These are phyloP conservation scores for Numenius arquata DNA, from an alignment of 2,113 vertebrate genomes.

Conservation along the genomic window DNA sequence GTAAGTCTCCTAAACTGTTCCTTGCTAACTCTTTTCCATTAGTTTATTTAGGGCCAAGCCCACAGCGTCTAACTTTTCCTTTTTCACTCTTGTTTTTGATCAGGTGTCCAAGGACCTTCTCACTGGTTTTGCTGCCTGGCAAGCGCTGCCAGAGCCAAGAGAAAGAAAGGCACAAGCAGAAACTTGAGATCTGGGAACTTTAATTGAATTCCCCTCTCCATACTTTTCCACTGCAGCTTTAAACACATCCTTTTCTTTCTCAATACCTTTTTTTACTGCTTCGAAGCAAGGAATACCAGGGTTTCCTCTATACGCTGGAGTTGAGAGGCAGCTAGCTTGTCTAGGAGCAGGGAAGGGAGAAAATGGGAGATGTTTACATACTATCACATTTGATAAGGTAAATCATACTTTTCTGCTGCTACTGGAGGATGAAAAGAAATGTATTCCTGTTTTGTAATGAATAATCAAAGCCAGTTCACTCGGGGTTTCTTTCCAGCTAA, in stretches of 20 bases:
- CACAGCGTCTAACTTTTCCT: not conserved
- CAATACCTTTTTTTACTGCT: not conserved
- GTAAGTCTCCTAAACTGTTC: not conserved
- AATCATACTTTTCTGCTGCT: not conserved
- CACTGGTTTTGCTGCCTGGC: not conserved
- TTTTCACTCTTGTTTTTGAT: not conserved
- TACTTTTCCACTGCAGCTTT: not conserved
- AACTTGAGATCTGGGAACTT: not conserved
- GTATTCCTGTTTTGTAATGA: not conserved
- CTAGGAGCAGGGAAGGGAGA: not conserved
- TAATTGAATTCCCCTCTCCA: not conserved
- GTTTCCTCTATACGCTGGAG: not conserved
- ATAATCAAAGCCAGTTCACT: not conserved
- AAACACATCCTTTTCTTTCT: not conserved
- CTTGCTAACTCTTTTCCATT: not conserved
- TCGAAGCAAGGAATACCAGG: not conserved
- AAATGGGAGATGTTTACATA: not conserved
- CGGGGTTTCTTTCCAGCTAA: not conserved
- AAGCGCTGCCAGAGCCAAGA: not conserved
- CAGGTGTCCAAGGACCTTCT: not conserved
- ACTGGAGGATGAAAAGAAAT: not conserved
- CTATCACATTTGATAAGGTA: not conserved
- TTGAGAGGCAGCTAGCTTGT: not conserved
- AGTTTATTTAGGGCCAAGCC: not conserved
- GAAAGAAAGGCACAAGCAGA: not conserved